Conservation (phyloP, 2,113 vertebrate species). For the Monopterus albus region DNA sequence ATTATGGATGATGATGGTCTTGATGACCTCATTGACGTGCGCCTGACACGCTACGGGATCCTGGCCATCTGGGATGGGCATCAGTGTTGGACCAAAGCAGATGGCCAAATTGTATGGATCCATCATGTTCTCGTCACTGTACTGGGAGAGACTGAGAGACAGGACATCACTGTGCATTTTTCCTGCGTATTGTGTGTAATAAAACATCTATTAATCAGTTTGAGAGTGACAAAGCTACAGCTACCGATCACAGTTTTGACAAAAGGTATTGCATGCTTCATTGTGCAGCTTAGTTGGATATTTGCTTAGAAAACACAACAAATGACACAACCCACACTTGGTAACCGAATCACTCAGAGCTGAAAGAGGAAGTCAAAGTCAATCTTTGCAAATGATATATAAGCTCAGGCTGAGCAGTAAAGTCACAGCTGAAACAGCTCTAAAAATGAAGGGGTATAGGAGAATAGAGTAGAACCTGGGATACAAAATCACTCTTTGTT, state of each 20-base stretch:
- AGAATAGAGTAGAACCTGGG: conserved; percentile 34
- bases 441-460: conserved; percentile 3
- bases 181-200: background rate
- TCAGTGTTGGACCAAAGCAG: conserved; percentile 96
- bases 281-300: conserved; percentile 7
- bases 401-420: conserved; percentile 28
- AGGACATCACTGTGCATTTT: background rate
- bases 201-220: background rate
- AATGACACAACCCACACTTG: conserved; percentile 7
- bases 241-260: too few relatives aligned
- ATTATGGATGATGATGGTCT: conserved; percentile 93
- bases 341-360: conserved; percentile 8
- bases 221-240: too few relatives aligned
- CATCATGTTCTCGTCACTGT: conserved; percentile 99
- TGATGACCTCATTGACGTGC: conserved; percentile 96
- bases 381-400: conserved; percentile 25
- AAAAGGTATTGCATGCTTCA: background rate
- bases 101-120: conserved; percentile 97
- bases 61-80: conserved; percentile 95
- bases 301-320: conserved; percentile 11
- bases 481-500: conserved; percentile 61
- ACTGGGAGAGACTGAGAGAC: conserved; percentile 89
- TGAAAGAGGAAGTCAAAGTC: conserved; percentile 43
- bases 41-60: conserved; percentile 95
- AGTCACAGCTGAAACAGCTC: conserved; percentile 43